Evolutionary conservation across 2,113 vertebrate species (phyloP).

Genomic region (Osmerus mordax): DNA sequence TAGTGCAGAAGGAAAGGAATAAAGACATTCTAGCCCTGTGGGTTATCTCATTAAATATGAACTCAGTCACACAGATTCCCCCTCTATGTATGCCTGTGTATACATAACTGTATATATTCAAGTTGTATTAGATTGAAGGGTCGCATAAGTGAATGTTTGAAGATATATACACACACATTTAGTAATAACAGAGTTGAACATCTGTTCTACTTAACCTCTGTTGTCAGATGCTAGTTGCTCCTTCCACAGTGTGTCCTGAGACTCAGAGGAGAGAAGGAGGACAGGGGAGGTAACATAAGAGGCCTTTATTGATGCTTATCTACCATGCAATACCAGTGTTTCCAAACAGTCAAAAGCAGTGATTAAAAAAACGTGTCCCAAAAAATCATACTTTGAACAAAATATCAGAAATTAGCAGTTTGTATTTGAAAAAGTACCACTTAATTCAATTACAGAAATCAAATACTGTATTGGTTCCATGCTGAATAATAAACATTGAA

Average conservation of each 20-base stretch:
- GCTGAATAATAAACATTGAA: conserved; percentile 15
- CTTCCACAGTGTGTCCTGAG: neutral
- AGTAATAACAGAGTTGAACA: no score
- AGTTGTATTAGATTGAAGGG: neutral
- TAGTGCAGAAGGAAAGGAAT: no score
- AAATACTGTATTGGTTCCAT: conserved; percentile 19
- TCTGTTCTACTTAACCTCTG: no score
- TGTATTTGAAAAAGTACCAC: conserved; percentile 16
- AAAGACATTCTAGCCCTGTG: neutral
- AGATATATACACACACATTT: no score
- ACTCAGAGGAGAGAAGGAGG: neutral
- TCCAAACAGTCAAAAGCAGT: conserved; percentile 4
- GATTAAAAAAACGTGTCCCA: neutral
- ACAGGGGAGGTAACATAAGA: conserved; percentile 3
- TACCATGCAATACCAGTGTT: conserved; percentile 45
- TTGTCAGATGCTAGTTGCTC: neutral
- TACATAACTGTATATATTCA: neutral
- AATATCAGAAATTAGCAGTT: conserved; percentile 34
- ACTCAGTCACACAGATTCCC: neutral
- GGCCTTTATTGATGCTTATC: conserved; percentile 23
- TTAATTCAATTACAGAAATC: conserved; percentile 5
- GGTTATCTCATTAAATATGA: neutral
- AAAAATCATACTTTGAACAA: conserved; percentile 28
- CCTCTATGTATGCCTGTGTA: neutral
- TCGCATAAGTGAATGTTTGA: no score